phyloP scores from a whole-genome alignment of 2,888 invertebrate species.

The Drosophila flavopinicola region DNA sequence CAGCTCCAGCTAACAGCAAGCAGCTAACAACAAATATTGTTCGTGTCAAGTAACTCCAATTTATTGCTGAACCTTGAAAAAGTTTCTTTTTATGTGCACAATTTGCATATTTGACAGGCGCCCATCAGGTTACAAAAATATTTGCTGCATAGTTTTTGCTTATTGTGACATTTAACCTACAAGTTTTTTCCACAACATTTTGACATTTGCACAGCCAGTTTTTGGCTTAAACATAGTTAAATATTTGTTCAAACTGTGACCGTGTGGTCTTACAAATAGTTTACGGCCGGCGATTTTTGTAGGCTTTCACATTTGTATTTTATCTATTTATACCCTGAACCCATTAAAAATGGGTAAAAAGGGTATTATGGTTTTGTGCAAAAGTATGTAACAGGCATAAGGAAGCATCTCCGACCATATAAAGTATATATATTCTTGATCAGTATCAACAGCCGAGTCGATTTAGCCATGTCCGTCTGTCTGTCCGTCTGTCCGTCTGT shows the following conservation, averaged over 20 bases:
- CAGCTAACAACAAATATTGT: conserved; percentile 43
- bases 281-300: too few species aligned
- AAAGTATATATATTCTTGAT: too few species aligned
- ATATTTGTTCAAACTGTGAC: conserved; percentile 9
- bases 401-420: too few species aligned
- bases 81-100: conserved; percentile 27
- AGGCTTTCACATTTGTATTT: accelerated
- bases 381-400: too few species aligned
- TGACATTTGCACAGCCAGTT: conserved; percentile 55
- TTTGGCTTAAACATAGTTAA: conserved; percentile 18
- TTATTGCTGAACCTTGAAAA: conserved; percentile 26
- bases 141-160: conserved; percentile 34
- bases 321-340: too few species aligned
- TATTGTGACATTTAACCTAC: conserved; percentile 55
- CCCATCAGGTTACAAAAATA: conserved; percentile 34
- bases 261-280: neutral
- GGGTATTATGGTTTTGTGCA: too few species aligned
- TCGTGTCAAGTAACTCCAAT: conserved; percentile 12
- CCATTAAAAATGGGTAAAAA: too few species aligned
- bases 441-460: too few species aligned
- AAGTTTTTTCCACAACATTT: conserved; percentile 54
- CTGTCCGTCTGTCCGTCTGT: too few species aligned
- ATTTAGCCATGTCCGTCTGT: too few species aligned
- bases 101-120: conserved; percentile 71
- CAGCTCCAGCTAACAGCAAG: too few species aligned